Evolutionary conservation across 2,888 invertebrate genomes (phyloP).

Genomic region (Limnephilus rhombicus): DNA sequence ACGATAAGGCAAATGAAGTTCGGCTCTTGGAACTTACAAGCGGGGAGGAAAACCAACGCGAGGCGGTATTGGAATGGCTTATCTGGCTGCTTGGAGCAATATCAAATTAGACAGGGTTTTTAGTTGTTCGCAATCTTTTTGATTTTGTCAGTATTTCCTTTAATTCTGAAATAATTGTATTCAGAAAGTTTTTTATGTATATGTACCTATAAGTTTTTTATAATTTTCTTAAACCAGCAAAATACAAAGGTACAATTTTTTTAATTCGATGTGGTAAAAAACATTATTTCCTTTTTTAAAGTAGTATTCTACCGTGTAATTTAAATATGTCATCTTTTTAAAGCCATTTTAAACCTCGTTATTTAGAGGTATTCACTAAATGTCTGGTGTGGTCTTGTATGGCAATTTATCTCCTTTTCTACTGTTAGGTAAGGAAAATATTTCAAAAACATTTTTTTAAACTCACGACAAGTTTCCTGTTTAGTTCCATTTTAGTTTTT

Average conservation of each 20-base stretch:
- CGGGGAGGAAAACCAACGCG: background rate
- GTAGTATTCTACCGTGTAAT: too few species aligned
- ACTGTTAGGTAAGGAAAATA: too few species aligned
- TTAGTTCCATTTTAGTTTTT: too few species aligned
- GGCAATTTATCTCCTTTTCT: background rate
- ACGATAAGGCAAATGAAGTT: constrained; percentile 64
- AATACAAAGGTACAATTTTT: background rate
- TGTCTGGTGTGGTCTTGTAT: background rate
- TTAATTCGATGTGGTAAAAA: too few species aligned
- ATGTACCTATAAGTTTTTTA: too few species aligned
- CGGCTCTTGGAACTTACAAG: constrained; percentile 39
- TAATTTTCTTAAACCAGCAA: background rate
- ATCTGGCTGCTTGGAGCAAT: constrained; percentile 16
- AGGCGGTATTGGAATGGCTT: constrained; percentile 8
- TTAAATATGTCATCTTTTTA: too few species aligned
- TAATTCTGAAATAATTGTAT: background rate
- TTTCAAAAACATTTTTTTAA: too few species aligned
- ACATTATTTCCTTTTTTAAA: too few species aligned
- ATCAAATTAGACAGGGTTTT: background rate
- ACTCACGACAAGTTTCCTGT: too few species aligned
- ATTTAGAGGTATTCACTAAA: too few species aligned
- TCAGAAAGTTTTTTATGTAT: background rate
- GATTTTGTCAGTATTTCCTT: background rate
- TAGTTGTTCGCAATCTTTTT: background rate
- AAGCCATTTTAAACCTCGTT: background rate